These are phyloP conservation scores for Cardiocondyla obscurior DNA, from an alignment of 1,140 invertebrate species.

Conservation along the genomic window DNA sequence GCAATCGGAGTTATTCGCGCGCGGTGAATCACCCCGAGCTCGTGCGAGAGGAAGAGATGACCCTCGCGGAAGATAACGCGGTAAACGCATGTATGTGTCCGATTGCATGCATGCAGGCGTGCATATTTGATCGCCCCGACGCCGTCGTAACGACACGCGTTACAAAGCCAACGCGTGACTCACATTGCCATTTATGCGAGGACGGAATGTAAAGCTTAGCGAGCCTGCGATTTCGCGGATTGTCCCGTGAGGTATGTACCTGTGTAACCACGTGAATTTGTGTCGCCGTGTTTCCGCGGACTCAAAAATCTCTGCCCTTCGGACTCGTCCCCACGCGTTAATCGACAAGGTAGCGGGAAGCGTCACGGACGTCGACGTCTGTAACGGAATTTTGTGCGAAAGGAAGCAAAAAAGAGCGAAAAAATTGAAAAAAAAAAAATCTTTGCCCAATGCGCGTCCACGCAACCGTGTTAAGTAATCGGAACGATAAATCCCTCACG, in stretches of 20 bases:
- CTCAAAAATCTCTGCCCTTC: not conserved
- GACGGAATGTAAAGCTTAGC: constrained; percentile 23
- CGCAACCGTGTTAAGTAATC: not conserved
- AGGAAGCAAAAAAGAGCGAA: not conserved
- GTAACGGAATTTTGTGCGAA: not conserved
- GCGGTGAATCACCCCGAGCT: constrained; percentile 34
- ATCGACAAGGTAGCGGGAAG: not conserved
- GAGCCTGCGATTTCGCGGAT: constrained; percentile 34
- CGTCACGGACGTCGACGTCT: not conserved
- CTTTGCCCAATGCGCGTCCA: not conserved
- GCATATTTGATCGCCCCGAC: constrained; percentile 50
- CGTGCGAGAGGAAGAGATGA: constrained; percentile 2
- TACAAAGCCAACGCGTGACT: constrained; percentile 54
- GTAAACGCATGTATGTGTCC: constrained; percentile 36
- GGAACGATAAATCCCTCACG: not conserved
- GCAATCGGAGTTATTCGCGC: constrained; percentile 51
- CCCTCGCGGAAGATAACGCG: constrained; percentile 47
- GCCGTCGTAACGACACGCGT: constrained; percentile 24
- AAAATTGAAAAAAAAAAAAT: no score
- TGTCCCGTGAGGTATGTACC: constrained; percentile 11
- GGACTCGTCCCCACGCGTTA: not conserved
- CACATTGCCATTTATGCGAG: constrained; percentile 36
- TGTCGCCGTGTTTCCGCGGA: not conserved
- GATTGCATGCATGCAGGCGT: constrained; percentile 60
- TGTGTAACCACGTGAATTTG: not conserved